Evolutionary conservation across 1,140 invertebrate species (phyloP).

Genomic region (Camponotus vicinus): DNA sequence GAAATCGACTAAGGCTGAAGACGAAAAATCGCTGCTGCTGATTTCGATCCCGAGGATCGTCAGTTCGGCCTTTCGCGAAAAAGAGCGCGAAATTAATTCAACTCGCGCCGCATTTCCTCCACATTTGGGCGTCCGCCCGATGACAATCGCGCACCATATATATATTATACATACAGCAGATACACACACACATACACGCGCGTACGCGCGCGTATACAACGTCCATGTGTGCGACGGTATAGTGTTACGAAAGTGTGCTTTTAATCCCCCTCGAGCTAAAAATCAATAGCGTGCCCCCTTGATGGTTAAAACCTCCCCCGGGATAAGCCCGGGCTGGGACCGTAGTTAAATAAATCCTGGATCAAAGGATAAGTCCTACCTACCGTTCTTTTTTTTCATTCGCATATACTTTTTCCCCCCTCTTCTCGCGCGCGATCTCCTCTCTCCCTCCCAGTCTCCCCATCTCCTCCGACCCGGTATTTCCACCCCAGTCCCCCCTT

Average conservation of each 20-base stretch:
- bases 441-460: slow-evolving; percentile 51
- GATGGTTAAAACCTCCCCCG: slow-evolving; percentile 84
- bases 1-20: background rate
- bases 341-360: slow-evolving; percentile 87
- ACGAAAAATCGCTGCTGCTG: background rate
- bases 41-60: background rate
- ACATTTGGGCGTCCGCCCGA: slow-evolving; percentile 1
- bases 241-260: slow-evolving; percentile 82
- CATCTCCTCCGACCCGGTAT: background rate
- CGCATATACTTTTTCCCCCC: slow-evolving; percentile 66
- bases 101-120: slow-evolving; percentile 28
- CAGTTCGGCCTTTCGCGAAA: background rate
- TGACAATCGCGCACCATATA: slow-evolving; percentile 60
- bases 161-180: background rate
- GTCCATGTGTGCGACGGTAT: slow-evolving; percentile 60
- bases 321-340: slow-evolving; percentile 85
- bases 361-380: slow-evolving; percentile 85
- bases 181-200: background rate
- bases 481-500: slow-evolving; percentile 1
- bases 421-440: slow-evolving; percentile 4
- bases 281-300: slow-evolving; percentile 85
- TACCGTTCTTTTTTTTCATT: slow-evolving; percentile 71
- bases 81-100: slow-evolving; percentile 53
- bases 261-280: slow-evolving; percentile 85
- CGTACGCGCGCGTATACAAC: slow-evolving; percentile 35